Evolutionary conservation across 2,113 vertebrate species (phyloP).

Genomic region (Herpetotheres cachinnans): DNA sequence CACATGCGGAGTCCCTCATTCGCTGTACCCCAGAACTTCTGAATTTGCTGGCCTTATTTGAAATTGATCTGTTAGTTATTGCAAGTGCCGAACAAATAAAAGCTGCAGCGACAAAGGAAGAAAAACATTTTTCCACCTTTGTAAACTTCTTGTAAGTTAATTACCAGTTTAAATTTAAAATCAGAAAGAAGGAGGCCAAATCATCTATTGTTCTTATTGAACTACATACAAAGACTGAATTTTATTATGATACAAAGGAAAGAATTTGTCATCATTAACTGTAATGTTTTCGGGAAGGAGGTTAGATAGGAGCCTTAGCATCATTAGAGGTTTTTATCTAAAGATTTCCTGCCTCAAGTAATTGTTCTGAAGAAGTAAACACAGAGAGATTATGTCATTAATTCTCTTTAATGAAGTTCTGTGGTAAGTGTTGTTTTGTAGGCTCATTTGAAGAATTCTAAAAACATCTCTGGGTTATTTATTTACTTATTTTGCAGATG

Average conservation of each 20-base stretch:
- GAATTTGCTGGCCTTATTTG: neutral
- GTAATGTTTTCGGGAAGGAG: conserved; percentile 56
- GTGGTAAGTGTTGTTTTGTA: neutral
- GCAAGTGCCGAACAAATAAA: neutral
- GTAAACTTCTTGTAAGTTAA: neutral
- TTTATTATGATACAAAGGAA: conserved; percentile 59
- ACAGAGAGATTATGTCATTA: conserved; percentile 27
- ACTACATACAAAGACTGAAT: conserved; percentile 6
- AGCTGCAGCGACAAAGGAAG: neutral
- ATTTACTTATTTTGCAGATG: neutral
- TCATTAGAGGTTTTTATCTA: conserved; percentile 65
- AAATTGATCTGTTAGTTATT: neutral
- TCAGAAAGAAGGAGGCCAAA: neutral
- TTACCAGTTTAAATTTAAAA: neutral
- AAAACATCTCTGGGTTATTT: neutral
- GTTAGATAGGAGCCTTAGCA: conserved; percentile 46
- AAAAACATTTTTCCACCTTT: neutral
- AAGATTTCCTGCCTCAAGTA: conserved; percentile 59
- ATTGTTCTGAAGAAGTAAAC: conserved; percentile 49
- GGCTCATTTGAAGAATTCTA: neutral
- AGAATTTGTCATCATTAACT: conserved; percentile 54
- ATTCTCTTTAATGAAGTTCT: conserved; percentile 35
- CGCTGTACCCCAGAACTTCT: neutral
- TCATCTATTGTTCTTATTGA: conserved; percentile 5
- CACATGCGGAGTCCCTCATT: neutral